A percentile compares a stretch with the other conserved stretches of the same genome.
These are phyloP conservation scores for Takifugu ocellatus DNA, from an alignment of 2,797 vertebrate genomes.

Conservation along the genomic window DNA sequence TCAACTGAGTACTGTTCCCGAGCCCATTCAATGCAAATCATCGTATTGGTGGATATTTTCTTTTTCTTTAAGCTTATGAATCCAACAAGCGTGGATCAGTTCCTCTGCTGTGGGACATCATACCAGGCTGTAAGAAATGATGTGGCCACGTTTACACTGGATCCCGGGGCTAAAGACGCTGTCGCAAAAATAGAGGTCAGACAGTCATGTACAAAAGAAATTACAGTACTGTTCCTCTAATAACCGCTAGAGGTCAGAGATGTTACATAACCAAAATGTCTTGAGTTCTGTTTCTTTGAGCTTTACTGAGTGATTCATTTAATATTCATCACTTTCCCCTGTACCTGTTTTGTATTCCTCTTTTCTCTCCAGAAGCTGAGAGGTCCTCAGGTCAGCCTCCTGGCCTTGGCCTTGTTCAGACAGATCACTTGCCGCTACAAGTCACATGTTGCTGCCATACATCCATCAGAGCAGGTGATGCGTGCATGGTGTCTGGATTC, in stretches of 20 bases:
- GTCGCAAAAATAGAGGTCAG: conserved; percentile 56
- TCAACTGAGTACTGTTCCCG: too few relatives aligned
- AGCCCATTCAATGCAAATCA: neutral
- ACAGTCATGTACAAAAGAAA: neutral
- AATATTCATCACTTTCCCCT: neutral
- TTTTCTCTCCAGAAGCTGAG: conserved; percentile 42
- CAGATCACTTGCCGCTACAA: conserved; percentile 61
- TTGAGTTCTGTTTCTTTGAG: neutral
- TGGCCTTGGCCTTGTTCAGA: conserved; percentile 69
- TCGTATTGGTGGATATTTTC: neutral
- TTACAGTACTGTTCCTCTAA: neutral
- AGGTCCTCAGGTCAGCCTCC: conserved; percentile 19
- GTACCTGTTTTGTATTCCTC: neutral
- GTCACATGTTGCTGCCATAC: conserved; percentile 26
- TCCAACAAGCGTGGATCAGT: conserved; percentile 55
- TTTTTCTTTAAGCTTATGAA: conserved; percentile 33
- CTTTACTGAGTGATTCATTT: neutral
- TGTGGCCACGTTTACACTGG: conserved; percentile 48
- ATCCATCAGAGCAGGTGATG: conserved; percentile 53
- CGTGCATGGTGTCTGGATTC: neutral
- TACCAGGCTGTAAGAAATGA: conserved; percentile 59
- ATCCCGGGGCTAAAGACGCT: conserved; percentile 25
- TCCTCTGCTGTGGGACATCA: conserved; percentile 63
- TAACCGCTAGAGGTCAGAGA: conserved; percentile 7
- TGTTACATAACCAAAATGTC: neutral